Conservation (phyloP, 2,888 invertebrate species). For the Calliscelio sp. region DNA sequence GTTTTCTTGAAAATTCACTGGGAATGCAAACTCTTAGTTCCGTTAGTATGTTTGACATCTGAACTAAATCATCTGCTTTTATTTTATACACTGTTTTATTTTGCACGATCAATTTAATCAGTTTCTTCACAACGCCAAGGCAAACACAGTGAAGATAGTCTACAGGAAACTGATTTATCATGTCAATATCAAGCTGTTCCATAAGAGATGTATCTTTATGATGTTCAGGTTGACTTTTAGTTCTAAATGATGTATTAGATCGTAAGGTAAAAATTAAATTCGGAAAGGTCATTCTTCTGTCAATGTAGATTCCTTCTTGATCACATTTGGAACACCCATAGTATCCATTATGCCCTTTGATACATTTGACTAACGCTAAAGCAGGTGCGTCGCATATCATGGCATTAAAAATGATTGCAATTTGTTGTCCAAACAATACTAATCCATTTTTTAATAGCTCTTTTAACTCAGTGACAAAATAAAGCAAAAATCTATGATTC, state of each 20-base stretch:
- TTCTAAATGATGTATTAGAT: slow-evolving; percentile 5
- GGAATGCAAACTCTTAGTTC: neutral
- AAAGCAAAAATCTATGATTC: no score
- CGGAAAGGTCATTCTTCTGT: slow-evolving; percentile 9
- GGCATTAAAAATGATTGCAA: no score
- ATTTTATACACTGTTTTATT: neutral
- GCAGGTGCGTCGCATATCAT: slow-evolving; percentile 18
- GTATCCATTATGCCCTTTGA: neutral
- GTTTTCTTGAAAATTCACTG: neutral
- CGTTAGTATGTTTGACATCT: neutral
- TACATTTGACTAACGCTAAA: neutral
- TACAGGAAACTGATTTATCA: slow-evolving; percentile 2
- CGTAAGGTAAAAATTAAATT: neutral
- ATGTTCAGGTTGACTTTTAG: neutral
- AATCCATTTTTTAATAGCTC: no score
- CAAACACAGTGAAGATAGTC: slow-evolving; percentile 16
- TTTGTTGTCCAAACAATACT: no score
- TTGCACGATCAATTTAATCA: slow-evolving; percentile 5
- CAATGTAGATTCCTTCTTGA: neutral
- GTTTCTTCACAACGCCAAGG: neutral
- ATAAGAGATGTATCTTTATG: neutral
- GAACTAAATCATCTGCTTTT: neutral
- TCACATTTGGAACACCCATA: neutral
- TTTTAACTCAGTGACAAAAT: no score
- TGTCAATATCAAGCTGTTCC: slow-evolving; percentile 8